Percentiles rank a stretch among this genome's conserved stretches.
These are phyloP conservation scores for Agonum fuliginosum DNA, from an alignment of 2,888 invertebrate genomes.

Conservation along the genomic window DNA sequence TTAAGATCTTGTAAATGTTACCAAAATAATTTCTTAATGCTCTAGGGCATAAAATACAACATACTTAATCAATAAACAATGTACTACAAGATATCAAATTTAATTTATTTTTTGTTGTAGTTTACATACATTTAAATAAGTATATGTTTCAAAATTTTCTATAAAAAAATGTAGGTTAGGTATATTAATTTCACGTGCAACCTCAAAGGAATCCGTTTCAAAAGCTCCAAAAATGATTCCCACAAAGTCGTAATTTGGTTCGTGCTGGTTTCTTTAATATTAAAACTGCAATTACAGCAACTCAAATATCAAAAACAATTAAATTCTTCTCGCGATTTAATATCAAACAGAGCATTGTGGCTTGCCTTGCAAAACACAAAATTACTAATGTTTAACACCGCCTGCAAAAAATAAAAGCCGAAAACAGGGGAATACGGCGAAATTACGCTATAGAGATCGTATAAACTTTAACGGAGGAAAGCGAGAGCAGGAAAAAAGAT, in stretches of 20 bases:
- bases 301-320: slow-evolving; percentile 31
- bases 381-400: slow-evolving; percentile 41
- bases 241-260: not conserved
- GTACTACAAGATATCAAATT: too few species aligned
- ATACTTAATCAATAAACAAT: too few species aligned
- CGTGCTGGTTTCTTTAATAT: slow-evolving; percentile 9
- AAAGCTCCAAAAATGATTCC: not conserved
- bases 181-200: not conserved
- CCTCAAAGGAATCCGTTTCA: not conserved
- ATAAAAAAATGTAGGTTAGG: not conserved
- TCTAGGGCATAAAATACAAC: too few species aligned
- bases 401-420: slow-evolving; percentile 29
- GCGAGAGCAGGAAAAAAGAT: not conserved
- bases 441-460: slow-evolving; percentile 23
- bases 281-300: slow-evolving; percentile 11
- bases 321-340: slow-evolving; percentile 13
- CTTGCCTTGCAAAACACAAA: slow-evolving; percentile 20
- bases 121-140: too few species aligned
- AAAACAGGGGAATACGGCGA: not conserved
- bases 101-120: too few species aligned
- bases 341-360: slow-evolving; percentile 8
- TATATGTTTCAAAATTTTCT: not conserved
- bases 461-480: slow-evolving; percentile 19
- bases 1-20: too few species aligned
- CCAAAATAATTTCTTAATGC: too few species aligned